phyloP scores from a whole-genome alignment of 1,140 invertebrate species.

The Philaenus spumarius region DNA sequence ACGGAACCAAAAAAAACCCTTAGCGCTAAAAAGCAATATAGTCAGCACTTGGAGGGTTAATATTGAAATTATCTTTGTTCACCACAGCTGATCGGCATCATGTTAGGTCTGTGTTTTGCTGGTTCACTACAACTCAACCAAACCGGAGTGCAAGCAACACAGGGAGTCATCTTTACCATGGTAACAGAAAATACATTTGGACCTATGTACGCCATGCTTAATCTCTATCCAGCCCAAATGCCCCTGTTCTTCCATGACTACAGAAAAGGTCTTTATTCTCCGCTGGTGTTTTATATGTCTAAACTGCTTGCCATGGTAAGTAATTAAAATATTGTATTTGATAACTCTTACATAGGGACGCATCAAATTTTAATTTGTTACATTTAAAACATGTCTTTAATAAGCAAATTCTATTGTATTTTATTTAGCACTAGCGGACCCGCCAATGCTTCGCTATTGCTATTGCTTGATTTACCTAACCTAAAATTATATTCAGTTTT shows the following conservation, averaged over 20 bases:
- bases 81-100: slow-evolving; percentile 58
- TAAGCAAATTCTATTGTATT: too few species aligned
- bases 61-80: too few species aligned
- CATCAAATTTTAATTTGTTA: too few species aligned
- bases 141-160: slow-evolving; percentile 69
- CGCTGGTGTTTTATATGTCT: slow-evolving; percentile 65
- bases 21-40: too few species aligned
- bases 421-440: too few species aligned
- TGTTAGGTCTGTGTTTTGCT: slow-evolving; percentile 70
- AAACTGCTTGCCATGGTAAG: slow-evolving; percentile 69
- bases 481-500: too few species aligned
- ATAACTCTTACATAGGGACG: too few species aligned
- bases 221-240: slow-evolving; percentile 68
- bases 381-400: too few species aligned
- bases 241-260: slow-evolving; percentile 72
- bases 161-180: slow-evolving; percentile 75
- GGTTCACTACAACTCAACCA: slow-evolving; percentile 61
- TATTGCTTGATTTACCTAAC: too few species aligned
- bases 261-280: slow-evolving; percentile 64
- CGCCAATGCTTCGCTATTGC: too few species aligned
- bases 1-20: too few species aligned
- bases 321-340: slow-evolving; percentile 16
- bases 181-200: slow-evolving; percentile 82
- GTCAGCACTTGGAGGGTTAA: too few species aligned
- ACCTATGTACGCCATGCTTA: slow-evolving; percentile 76